A percentile compares a stretch with the other conserved stretches of the same genome.
phyloP scores from a whole-genome alignment of 2,888 invertebrate genomes.

The Plagodis dolabraria region DNA sequence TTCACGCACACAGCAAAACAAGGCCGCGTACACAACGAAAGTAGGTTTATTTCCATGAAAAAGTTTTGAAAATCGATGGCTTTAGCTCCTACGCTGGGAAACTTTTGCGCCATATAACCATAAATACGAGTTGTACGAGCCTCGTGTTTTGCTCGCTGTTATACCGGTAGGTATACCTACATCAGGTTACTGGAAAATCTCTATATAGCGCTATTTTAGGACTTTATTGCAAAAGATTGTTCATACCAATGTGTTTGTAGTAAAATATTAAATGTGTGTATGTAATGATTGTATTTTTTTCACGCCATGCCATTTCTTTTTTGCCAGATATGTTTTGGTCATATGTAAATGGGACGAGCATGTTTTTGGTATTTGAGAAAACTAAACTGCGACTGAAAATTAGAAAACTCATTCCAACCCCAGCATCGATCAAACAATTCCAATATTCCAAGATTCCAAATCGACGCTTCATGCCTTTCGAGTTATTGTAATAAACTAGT shows the following conservation, averaged over 20 bases:
- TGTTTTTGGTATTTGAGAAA: too few species aligned
- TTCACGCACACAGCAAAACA: slow-evolving; percentile 59
- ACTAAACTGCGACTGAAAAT: too few species aligned
- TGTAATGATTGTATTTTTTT: not conserved
- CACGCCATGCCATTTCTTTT: too few species aligned
- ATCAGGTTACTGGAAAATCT: slow-evolving; percentile 56
- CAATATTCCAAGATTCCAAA: too few species aligned
- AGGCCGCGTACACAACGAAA: slow-evolving; percentile 74
- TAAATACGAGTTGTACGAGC: slow-evolving; percentile 71
- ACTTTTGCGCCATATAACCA: slow-evolving; percentile 83
- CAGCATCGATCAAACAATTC: too few species aligned
- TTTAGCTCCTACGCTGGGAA: slow-evolving; percentile 82
- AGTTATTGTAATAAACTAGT: too few species aligned
- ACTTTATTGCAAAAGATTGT: slow-evolving; percentile 49
- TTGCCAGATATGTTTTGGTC: too few species aligned
- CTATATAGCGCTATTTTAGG: slow-evolving; percentile 60
- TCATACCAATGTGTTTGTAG: slow-evolving; percentile 27
- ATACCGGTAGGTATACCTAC: slow-evolving; percentile 48
- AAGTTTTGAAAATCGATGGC: slow-evolving; percentile 86
- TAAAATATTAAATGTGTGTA: slow-evolving; percentile 4
- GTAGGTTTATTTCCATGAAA: slow-evolving; percentile 86
- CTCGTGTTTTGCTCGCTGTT: slow-evolving; percentile 75
- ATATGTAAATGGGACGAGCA: too few species aligned
- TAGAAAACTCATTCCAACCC: too few species aligned
- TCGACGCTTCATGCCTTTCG: too few species aligned